These are phyloP conservation scores for Bagarius yarrelli DNA, from an alignment of 2,113 vertebrate genomes.

Conservation along the genomic window DNA sequence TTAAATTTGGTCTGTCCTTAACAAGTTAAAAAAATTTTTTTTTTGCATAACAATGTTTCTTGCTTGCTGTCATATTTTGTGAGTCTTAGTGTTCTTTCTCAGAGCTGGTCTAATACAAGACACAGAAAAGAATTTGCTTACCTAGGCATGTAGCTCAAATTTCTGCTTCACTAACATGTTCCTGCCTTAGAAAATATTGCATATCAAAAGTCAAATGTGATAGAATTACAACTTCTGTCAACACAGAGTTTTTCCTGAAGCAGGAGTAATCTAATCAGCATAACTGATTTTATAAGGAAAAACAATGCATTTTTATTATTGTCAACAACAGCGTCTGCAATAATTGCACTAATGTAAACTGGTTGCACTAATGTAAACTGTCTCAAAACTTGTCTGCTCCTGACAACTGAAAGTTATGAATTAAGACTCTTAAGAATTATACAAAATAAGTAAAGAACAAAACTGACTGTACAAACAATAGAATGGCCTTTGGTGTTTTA, in stretches of 20 bases:
- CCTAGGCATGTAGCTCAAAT: constrained; percentile 58
- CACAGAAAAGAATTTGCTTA: constrained; percentile 46
- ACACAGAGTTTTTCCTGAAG: background rate
- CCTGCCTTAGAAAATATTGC: background rate
- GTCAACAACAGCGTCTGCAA: too few relatives aligned
- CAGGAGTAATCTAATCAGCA: background rate
- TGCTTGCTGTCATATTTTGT: constrained; percentile 57
- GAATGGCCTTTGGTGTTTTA: background rate
- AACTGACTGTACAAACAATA: too few relatives aligned
- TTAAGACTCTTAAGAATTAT: background rate
- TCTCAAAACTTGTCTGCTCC: background rate
- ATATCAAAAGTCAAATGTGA: background rate
- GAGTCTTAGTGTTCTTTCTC: constrained; percentile 55
- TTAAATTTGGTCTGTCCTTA: background rate
- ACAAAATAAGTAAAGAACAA: background rate
- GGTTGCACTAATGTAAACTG: too few relatives aligned
- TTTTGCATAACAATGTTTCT: background rate
- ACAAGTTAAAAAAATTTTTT: too few relatives aligned
- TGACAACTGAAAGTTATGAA: too few relatives aligned
- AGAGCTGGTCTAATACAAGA: constrained; percentile 29
- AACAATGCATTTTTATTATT: too few relatives aligned
- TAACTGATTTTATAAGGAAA: background rate
- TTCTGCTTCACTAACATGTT: constrained; percentile 43
- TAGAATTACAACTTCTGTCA: background rate
- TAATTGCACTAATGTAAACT: background rate